phyloP scores from a whole-genome alignment of 2,888 invertebrate genomes.

The Drosophila fungiperda region DNA sequence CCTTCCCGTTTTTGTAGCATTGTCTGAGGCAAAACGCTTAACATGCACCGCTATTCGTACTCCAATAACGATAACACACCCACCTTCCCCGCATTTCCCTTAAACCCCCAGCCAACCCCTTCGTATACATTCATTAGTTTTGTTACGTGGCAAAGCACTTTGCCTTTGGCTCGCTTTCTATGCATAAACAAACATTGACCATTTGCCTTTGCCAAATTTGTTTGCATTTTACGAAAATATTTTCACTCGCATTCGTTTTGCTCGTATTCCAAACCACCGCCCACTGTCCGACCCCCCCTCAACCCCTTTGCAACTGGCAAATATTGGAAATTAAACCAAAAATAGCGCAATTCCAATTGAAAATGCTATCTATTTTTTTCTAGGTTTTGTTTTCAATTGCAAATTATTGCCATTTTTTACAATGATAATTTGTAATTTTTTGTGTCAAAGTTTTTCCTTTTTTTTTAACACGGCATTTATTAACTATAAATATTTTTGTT shows the following conservation, averaged over 20 bases:
- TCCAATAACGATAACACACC: conserved; percentile 7
- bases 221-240: conserved; percentile 81
- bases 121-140: conserved; percentile 38
- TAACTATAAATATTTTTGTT: conserved; percentile 29
- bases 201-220: conserved; percentile 82
- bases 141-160: conserved; percentile 38
- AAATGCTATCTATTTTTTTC: neutral
- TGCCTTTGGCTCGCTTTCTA: conserved; percentile 36
- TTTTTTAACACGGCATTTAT: conserved; percentile 18
- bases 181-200: conserved; percentile 81
- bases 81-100: neutral
- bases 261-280: conserved; percentile 1
- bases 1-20: conserved; percentile 27
- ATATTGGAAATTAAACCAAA: conserved; percentile 60
- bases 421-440: conserved; percentile 1
- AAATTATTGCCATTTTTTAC: conserved; percentile 1
- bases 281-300: neutral
- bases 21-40: conserved; percentile 70
- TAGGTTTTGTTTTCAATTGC: neutral
- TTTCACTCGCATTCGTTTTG: conserved; percentile 71
- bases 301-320: conserved; percentile 5
- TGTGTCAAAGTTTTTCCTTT: neutral
- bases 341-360: conserved; percentile 27
- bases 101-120: neutral
- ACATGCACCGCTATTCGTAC: conserved; percentile 59